Conservation (phyloP, 2,888 invertebrate species). For the Mesorhabditis sp. region DNA sequence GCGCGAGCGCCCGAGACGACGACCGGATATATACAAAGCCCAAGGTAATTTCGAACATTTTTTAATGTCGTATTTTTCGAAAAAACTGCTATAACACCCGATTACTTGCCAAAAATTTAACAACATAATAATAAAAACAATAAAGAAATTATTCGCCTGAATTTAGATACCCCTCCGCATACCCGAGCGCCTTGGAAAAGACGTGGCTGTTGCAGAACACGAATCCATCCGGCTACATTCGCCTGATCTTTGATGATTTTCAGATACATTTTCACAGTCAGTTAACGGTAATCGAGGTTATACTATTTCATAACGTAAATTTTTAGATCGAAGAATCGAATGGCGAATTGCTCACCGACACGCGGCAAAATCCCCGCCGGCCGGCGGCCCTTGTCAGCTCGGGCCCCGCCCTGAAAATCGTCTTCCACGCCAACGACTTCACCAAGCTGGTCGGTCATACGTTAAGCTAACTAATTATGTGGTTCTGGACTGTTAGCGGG, state of each 20-base stretch:
- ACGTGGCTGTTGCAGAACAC: not conserved
- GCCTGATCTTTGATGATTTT: conserved; percentile 1
- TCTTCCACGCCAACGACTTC: not conserved
- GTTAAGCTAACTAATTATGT: no score
- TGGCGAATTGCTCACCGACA: not conserved
- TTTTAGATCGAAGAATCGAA: not conserved
- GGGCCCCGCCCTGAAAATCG: not conserved
- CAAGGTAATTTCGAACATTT: not conserved
- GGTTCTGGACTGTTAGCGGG: no score
- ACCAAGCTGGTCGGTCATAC: not conserved
- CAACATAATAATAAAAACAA: no score
- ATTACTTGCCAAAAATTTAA: no score
- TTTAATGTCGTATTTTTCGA: no score
- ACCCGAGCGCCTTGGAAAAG: not conserved
- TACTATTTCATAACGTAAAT: not conserved
- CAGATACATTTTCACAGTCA: not conserved
- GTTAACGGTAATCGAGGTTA: not conserved
- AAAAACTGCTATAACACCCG: no score
- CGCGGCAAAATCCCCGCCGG: not conserved
- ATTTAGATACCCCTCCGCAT: not conserved
- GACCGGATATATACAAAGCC: conserved; percentile 4
- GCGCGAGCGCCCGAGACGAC: not conserved
- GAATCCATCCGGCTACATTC: not conserved
- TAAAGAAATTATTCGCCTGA: no score
- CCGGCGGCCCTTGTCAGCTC: not conserved